Percentiles rank a stretch among this genome's conserved stretches.
These are phyloP conservation scores for Cheilosia pagana DNA, from an alignment of 2,888 invertebrate species.

Conservation along the genomic window DNA sequence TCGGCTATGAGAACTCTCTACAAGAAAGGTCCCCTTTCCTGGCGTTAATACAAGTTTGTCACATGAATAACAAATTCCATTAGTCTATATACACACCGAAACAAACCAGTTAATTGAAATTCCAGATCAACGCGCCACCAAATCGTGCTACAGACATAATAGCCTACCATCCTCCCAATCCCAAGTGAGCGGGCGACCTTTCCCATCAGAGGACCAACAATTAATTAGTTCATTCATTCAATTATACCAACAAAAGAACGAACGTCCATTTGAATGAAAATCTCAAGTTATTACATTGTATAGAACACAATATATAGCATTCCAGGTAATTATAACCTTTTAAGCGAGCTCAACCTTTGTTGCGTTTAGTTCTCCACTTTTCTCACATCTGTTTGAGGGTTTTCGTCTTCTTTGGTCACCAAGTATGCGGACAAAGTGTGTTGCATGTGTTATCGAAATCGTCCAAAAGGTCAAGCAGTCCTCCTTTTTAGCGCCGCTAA, in stretches of 20 bases:
- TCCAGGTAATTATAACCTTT: slow-evolving; percentile 73
- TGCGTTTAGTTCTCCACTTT: slow-evolving; percentile 10
- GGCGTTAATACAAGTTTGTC: slow-evolving; percentile 21
- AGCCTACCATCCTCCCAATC: slow-evolving; percentile 10
- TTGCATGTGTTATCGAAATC: slow-evolving; percentile 70
- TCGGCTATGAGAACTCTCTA: neutral
- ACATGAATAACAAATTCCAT: slow-evolving; percentile 37
- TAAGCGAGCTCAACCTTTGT: slow-evolving; percentile 38
- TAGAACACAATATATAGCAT: slow-evolving; percentile 29
- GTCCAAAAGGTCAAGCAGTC: slow-evolving; percentile 72
- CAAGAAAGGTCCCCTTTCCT: neutral
- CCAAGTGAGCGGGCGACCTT: slow-evolving; percentile 31
- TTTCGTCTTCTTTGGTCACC: slow-evolving; percentile 8
- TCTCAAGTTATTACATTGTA: slow-evolving; percentile 63
- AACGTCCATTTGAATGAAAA: slow-evolving; percentile 66
- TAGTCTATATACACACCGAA: neutral
- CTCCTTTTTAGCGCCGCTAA: slow-evolving; percentile 75
- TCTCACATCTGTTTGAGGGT: slow-evolving; percentile 28
- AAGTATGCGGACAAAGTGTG: slow-evolving; percentile 67
- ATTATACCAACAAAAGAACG: slow-evolving; percentile 56
- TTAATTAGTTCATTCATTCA: slow-evolving; percentile 74
- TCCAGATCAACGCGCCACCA: slow-evolving; percentile 55
- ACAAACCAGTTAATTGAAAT: slow-evolving; percentile 55
- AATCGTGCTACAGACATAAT: neutral
- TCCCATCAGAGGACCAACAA: slow-evolving; percentile 44